These are phyloP conservation scores for Schizaphis graminum DNA, from an alignment of 2,888 invertebrate species.

Conservation along the genomic window DNA sequence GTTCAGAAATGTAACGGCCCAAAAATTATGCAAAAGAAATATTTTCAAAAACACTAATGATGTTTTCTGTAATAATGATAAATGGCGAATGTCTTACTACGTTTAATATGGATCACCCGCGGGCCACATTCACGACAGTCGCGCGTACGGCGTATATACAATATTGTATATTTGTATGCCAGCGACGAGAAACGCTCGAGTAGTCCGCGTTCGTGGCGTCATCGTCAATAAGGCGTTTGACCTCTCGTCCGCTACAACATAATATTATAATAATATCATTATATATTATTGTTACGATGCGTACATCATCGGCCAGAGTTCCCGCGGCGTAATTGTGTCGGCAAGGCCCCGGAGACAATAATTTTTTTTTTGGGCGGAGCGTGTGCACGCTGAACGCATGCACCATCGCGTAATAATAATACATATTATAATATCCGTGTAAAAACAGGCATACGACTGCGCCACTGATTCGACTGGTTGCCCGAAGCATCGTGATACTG, in stretches of 20 bases:
- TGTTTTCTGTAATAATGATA: neutral
- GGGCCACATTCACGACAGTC: neutral
- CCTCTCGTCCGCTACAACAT: neutral
- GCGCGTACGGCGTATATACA: neutral
- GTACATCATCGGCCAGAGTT: constrained; percentile 10
- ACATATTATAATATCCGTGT: neutral
- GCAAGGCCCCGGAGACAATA: neutral
- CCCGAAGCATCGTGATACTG: neutral
- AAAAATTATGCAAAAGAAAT: neutral
- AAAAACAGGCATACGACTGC: neutral
- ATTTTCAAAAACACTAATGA: too few species aligned
- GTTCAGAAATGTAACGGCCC: neutral
- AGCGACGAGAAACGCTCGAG: neutral
- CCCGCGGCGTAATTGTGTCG: constrained; percentile 4
- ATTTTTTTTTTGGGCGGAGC: constrained; percentile 48
- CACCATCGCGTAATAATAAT: neutral
- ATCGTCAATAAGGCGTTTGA: constrained; percentile 4
- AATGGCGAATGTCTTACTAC: neutral
- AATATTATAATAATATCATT: neutral
- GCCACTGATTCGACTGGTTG: neutral
- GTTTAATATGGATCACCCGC: neutral
- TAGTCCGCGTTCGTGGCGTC: neutral
- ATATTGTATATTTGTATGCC: neutral
- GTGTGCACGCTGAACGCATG: neutral
- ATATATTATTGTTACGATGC: neutral